Base-by-base conservation (phyloP, 2,888 invertebrate genomes). In the Apoderus coryli region DNA sequence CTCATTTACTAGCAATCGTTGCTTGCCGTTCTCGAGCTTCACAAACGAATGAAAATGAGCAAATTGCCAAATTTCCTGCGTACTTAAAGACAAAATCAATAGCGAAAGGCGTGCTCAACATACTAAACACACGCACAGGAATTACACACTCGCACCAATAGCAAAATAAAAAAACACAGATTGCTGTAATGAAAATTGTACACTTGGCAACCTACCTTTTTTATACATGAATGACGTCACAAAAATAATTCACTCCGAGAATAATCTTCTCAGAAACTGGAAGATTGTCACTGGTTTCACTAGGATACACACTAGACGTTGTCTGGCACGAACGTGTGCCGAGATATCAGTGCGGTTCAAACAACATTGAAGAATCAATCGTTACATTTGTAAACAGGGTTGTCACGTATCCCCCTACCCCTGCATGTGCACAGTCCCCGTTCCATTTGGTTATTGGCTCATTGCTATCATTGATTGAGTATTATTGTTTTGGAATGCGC, bases 401-500 rank as follows among this genome's bases (percentile, higher is more conserved):
- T 59, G 59, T 59, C 57, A 58, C 57, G 56, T 54, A 53, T 50
- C 54, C 51, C 50, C 52, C 47, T 44, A 41, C 50, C 48, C 50
- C 50, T 47, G 43, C 46, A 48, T 52, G 54, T 47, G 45, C n/a
- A n/a, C 47, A 46, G 49, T 46, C 48, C 53, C 54, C 52, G 56
- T 55, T 51, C 56, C 59, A 58, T 58, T 59, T 59, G 59, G 59
- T 59, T 59, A 59, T 59, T 59, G 59, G 59, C 59, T 58, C 59
- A 59, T 57, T 57, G 56, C 58, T 56, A 58, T 57, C 58, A 57
- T 58, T 59, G 59, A 59, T 59, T 59, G 59, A 59, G 57, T 59
- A 59, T 59, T 57, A 59, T 59, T 59, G 57, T 59, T 59, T 59
- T 59, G 57, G 56, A 57, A 57, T 59, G 59, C 59, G 59, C 59